Evolutionary conservation across 1,140 invertebrate genomes (phyloP), one percentile per base, ranked within the genome.

Genomic region (Diuraphis noxia): DNA sequence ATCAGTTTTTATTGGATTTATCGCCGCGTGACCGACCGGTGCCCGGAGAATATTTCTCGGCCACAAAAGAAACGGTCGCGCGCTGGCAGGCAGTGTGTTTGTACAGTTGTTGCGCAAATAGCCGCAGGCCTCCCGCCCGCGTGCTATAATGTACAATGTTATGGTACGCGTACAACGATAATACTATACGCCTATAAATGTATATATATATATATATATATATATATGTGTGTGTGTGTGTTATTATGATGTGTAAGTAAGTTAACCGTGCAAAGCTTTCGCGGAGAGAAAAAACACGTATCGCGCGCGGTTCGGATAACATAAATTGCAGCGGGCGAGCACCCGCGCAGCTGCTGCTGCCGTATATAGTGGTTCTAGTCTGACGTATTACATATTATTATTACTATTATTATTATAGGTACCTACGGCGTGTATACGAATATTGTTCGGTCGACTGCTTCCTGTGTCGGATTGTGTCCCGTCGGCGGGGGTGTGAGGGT

Each of bases 181-280:
- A 79, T 79, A 38, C n/a, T 77, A 17, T 49, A 49, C 46, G 43
- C 43, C 43, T 46, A 17, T 46, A 46, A n/a, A n/a, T n/a, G n/a
- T n/a, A n/a, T n/a, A n/a, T n/a, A n/a, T n/a, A n/a, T n/a, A n/a
- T n/a, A n/a, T n/a, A n/a, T n/a, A n/a, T n/a, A n/a, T n/a, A n/a
- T n/a, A n/a, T n/a, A n/a, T n/a, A n/a, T n/a, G n/a, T n/a, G n/a
- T n/a, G n/a, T n/a, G n/a, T n/a, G n/a, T n/a, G n/a, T n/a, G 46
- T 21, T 49, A 49, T 49, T 49, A 49, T 49, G 21, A 23, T 25
- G 34, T 34, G 4, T 89, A 89, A 89, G 88, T 43, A 89, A 89
- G 88, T 89, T 89, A 89, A 72, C 88, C 88, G 88, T 89, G 88
- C 88, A 89, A 89, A 89, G 88, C 88, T 89, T 89, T 89, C n/a